These are phyloP conservation scores for Tachysurus fulvidraco DNA, from an alignment of 2,113 vertebrate species.

Conservation along the genomic window DNA sequence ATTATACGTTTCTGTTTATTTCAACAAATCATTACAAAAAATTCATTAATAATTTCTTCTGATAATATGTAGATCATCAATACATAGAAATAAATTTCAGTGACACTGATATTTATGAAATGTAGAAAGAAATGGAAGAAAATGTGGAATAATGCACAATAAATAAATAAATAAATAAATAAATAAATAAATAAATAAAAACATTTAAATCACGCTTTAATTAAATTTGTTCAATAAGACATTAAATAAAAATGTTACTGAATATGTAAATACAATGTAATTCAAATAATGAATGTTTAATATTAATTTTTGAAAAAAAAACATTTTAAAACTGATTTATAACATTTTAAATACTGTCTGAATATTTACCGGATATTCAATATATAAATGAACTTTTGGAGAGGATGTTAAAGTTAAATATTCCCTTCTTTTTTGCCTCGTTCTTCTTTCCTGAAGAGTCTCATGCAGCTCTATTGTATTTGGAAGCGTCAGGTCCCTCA, in stretches of 20 bases:
- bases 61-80: background rate
- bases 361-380: background rate
- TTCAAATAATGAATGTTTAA: background rate
- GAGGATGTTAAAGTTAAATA: background rate
- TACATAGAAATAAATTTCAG: background rate
- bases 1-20: background rate
- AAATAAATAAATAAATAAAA: too few relatives aligned
- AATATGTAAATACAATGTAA: background rate
- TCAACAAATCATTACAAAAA: background rate
- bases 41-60: background rate
- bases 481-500: constrained; percentile 17
- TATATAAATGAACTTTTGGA: background rate
- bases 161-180: too few relatives aligned
- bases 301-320: background rate
- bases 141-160: background rate
- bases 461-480: constrained; percentile 24
- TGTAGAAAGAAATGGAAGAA: background rate
- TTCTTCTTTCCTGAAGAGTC: background rate
- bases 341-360: background rate
- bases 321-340: background rate
- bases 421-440: background rate
- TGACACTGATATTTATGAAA: background rate
- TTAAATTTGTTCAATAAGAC: background rate
- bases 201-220: background rate
- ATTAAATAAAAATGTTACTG: background rate